Percentiles rank a stretch among this genome's conserved stretches.
phyloP scores from a whole-genome alignment of 1,140 invertebrate species.

The Sycophaga agraensis region DNA sequence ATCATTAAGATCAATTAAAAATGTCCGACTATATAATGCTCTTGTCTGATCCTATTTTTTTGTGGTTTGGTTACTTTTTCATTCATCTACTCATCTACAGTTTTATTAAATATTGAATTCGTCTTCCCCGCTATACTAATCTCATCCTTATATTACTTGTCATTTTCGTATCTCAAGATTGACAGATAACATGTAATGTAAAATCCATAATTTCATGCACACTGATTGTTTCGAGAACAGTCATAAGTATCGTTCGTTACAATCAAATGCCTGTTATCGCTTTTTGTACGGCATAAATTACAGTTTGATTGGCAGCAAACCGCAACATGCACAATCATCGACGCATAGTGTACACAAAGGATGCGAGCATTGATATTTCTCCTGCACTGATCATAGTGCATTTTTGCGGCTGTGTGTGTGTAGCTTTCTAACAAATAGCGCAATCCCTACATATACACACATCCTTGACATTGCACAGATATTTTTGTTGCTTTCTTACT shows the following conservation, averaged over 20 bases:
- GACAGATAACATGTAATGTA: too few species aligned
- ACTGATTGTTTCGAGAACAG: not conserved
- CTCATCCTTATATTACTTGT: not conserved
- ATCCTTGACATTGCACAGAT: slow-evolving; percentile 14
- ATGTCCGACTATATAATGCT: slow-evolving; percentile 15
- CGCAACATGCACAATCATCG: slow-evolving; percentile 14
- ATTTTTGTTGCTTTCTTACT: not conserved
- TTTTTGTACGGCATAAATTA: slow-evolving; percentile 19
- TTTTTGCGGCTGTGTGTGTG: not conserved
- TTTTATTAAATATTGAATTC: slow-evolving; percentile 11
- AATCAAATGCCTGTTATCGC: not conserved
- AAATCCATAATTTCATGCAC: slow-evolving; percentile 11
- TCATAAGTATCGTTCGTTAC: not conserved
- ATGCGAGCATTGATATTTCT: slow-evolving; percentile 11
- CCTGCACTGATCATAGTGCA: not conserved
- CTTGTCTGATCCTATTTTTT: too few species aligned
- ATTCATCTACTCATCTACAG: slow-evolving; percentile 6
- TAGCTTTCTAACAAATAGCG: not conserved
- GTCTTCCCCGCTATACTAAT: slow-evolving; percentile 2
- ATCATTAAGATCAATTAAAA: slow-evolving; percentile 34
- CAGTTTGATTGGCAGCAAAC: slow-evolving; percentile 25
- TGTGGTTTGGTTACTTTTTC: too few species aligned
- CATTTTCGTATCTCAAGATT: too few species aligned
- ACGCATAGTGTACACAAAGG: not conserved
- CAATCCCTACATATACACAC: not conserved